A percentile compares a stretch with the other conserved stretches of the same genome.
Evolutionary conservation across 2,113 vertebrate genomes (phyloP).

Genomic region (Oriolus oriolus): DNA sequence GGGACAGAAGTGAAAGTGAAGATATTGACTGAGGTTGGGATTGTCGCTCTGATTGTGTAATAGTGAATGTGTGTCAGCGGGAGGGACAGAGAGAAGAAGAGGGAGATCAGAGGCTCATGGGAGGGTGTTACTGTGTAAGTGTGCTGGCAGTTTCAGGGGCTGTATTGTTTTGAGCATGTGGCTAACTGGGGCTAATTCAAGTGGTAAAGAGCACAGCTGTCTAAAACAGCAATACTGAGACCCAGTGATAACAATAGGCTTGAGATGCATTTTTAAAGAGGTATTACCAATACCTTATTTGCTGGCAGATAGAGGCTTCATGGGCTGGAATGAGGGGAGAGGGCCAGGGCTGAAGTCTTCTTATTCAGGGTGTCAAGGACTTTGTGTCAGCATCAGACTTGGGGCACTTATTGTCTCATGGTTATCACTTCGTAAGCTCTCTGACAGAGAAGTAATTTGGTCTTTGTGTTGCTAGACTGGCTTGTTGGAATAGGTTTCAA

Average conservation of each 20-base stretch:
- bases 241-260: not conserved
- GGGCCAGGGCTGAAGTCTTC: not conserved
- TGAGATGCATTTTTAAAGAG: not conserved
- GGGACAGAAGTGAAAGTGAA: not conserved
- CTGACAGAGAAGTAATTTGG: not conserved
- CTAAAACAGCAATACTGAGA: not conserved
- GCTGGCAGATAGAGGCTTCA: not conserved
- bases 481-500: not conserved
- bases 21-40: not conserved
- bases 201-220: not conserved
- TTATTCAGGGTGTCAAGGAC: not conserved
- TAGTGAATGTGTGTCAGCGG: not conserved
- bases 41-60: not conserved
- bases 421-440: not conserved
- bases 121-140: not conserved
- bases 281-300: not conserved
- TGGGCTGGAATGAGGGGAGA: not conserved
- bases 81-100: not conserved
- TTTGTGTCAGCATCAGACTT: not conserved
- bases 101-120: not conserved
- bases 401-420: not conserved
- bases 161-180: not conserved
- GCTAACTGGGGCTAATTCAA: not conserved
- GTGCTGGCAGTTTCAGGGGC: not conserved
- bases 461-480: not conserved